A percentile compares a stretch with the other conserved stretches of the same genome.
These are phyloP conservation scores for Microplitis mediator DNA, from an alignment of 1,140 invertebrate genomes.

Conservation along the genomic window DNA sequence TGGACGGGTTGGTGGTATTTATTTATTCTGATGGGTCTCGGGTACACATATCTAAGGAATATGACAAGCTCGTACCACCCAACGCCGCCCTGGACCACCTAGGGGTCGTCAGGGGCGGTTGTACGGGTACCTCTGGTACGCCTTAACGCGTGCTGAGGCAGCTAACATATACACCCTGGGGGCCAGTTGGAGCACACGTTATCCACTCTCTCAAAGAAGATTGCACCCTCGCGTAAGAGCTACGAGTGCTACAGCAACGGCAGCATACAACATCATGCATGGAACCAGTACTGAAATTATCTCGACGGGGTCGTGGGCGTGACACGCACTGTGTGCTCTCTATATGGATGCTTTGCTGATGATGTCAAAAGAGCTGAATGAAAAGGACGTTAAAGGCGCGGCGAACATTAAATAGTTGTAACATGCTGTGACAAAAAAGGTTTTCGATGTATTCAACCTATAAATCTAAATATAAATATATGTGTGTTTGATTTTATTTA, in stretches of 20 bases:
- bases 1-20: not conserved
- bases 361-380: too few relatives aligned
- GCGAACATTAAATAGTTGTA: conserved; percentile 18
- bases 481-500: not conserved
- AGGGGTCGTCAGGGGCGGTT: conserved; percentile 39
- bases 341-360: conserved; percentile 11
- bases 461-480: conserved; percentile 5
- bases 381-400: not conserved
- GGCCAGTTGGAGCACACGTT: conserved; percentile 30
- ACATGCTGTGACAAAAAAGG: not conserved
- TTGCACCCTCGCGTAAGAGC: conserved; percentile 28
- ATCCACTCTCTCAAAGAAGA: conserved; percentile 36
- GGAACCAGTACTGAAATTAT: conserved; percentile 35
- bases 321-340: not conserved
- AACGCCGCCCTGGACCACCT: conserved; percentile 39
- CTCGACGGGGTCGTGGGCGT: conserved; percentile 36
- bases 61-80: conserved; percentile 34
- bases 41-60: conserved; percentile 9
- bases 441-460: not conserved
- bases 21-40: too few relatives aligned
- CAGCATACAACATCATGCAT: conserved; percentile 1
- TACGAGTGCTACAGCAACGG: not conserved
- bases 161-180: conserved; percentile 22
- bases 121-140: conserved; percentile 31
- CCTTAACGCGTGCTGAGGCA: conserved; percentile 37